Evolutionary conservation across 2,888 invertebrate genomes (phyloP).

Genomic region (Oeneis ivallda): DNA sequence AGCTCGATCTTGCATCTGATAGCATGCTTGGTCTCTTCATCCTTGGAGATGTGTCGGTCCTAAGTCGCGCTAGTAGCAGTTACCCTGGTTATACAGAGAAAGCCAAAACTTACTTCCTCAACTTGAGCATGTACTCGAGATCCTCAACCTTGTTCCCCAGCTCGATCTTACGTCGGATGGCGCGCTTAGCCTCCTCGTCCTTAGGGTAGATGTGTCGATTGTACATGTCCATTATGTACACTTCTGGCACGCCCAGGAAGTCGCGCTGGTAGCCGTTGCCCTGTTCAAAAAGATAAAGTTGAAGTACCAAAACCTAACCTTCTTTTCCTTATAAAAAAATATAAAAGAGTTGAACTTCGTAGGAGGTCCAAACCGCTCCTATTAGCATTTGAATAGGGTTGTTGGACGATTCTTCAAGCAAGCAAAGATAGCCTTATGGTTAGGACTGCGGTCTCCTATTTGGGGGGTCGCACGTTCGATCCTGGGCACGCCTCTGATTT

Average conservation of each 20-base stretch:
- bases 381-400: no score
- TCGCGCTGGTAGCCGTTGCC: constrained; percentile 94
- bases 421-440: no score
- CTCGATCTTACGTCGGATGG: constrained; percentile 87
- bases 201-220: constrained; percentile 91
- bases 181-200: constrained; percentile 87
- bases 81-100: constrained; percentile 82
- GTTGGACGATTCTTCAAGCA: no score
- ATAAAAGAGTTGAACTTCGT: no score
- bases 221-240: constrained; percentile 95
- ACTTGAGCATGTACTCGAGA: constrained; percentile 84
- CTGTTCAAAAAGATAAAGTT: constrained; percentile 56
- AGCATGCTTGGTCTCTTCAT: constrained; percentile 86
- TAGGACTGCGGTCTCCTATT: no score
- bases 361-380: no score
- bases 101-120: constrained; percentile 80
- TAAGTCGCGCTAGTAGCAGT: constrained; percentile 94
- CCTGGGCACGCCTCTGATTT: no score
- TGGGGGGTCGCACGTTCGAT: no score
- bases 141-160: constrained; percentile 83
- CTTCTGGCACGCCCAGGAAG: constrained; percentile 85
- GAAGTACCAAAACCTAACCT: no score
- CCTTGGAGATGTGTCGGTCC: constrained; percentile 89
- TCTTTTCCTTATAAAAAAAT: no score
- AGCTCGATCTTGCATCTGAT: constrained; percentile 88